phyloP scores from a whole-genome alignment of 2,797 vertebrate species.

The Acomys russatus region DNA sequence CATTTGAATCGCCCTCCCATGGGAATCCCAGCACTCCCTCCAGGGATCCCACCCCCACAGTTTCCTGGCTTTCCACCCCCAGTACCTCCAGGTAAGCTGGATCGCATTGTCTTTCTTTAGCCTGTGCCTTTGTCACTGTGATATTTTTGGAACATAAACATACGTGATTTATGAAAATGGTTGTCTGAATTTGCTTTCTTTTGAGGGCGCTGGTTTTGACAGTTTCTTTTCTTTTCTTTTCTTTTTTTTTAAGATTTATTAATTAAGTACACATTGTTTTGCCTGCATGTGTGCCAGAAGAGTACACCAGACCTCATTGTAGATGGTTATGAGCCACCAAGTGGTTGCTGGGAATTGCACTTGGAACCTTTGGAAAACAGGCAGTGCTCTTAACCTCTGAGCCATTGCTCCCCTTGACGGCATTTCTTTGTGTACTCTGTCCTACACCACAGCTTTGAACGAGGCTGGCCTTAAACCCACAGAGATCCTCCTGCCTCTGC shows the following conservation, averaged over 20 bases:
- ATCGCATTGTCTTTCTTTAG: background rate
- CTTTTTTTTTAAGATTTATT: too few relatives aligned
- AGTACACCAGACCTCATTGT: too few relatives aligned
- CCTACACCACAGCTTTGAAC: background rate
- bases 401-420: background rate
- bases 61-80: slow-evolving; percentile 97
- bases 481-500: background rate
- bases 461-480: background rate
- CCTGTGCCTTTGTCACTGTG: slow-evolving; percentile 3
- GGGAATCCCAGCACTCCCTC: slow-evolving; percentile 95
- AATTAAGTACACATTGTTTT: too few relatives aligned
- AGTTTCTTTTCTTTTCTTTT: background rate
- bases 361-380: too few relatives aligned
- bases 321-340: too few relatives aligned
- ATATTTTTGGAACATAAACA: background rate
- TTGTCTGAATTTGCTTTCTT: background rate
- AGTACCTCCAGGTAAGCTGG: slow-evolving; percentile 93
- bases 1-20: slow-evolving; percentile 98
- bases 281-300: too few relatives aligned
- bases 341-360: too few relatives aligned
- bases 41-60: slow-evolving; percentile 97
- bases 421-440: background rate
- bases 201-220: background rate
- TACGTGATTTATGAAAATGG: slow-evolving; percentile 1
- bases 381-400: too few relatives aligned